These are phyloP conservation scores for Drosophila sordidapex DNA, from an alignment of 2,888 invertebrate species.

Conservation along the genomic window DNA sequence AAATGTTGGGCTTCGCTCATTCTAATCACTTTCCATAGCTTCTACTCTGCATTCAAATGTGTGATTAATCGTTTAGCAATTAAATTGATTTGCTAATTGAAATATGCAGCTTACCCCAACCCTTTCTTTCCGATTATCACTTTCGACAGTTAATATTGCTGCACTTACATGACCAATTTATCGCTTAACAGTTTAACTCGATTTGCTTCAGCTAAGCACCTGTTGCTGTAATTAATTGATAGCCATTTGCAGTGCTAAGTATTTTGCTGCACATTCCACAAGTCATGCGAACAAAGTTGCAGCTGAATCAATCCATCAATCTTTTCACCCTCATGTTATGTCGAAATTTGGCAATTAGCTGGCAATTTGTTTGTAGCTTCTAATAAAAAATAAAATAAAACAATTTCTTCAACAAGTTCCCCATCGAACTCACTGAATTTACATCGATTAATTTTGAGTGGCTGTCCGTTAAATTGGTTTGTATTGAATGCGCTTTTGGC, in stretches of 20 bases:
- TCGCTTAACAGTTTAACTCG: conserved; percentile 6
- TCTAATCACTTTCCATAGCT: background rate
- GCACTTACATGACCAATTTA: conserved; percentile 8
- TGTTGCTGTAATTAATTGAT: conserved; percentile 37
- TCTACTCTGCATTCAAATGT: background rate
- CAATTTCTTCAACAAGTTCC: conserved; percentile 11
- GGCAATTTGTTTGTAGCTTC: background rate
- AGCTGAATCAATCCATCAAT: conserved; percentile 26
- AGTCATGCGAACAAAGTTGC: conserved; percentile 19
- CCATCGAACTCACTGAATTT: conserved; percentile 5
- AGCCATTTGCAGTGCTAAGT: conserved; percentile 31
- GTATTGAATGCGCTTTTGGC: conserved; percentile 44
- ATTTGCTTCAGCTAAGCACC: conserved; percentile 23
- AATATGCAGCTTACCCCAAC: conserved; percentile 18
- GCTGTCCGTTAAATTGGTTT: conserved; percentile 23
- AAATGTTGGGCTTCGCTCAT: conserved; percentile 10
- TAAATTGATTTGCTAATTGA: conserved; percentile 14
- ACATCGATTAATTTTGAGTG: conserved; percentile 29
- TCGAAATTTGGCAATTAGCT: conserved; percentile 5
- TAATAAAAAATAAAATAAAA: too few relatives aligned
- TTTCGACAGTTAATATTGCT: background rate
- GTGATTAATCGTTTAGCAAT: conserved; percentile 19
- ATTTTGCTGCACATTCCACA: conserved; percentile 20
- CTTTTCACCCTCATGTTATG: background rate
- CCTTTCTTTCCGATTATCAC: background rate